Evolutionary conservation across 2,888 invertebrate genomes (phyloP).

Genomic region (Tromatobia lineatoria): DNA sequence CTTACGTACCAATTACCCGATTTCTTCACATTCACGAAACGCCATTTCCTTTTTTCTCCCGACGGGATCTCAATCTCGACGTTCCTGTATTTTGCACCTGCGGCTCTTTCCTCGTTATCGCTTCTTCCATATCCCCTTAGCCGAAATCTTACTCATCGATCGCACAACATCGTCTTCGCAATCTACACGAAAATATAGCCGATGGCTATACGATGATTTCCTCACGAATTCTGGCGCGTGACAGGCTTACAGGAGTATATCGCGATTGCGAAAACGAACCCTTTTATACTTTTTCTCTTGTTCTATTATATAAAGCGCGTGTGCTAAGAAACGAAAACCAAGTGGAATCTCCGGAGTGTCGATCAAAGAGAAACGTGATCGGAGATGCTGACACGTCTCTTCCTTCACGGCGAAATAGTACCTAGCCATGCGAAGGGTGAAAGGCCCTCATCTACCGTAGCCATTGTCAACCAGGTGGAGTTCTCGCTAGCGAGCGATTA

Average conservation of each 20-base stretch:
- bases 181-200: constrained; percentile 33
- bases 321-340: neutral
- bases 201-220: constrained; percentile 17
- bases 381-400: constrained; percentile 25
- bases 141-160: constrained; percentile 22
- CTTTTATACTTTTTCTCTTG: constrained; percentile 8
- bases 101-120: constrained; percentile 51
- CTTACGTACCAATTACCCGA: constrained; percentile 29
- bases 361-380: constrained; percentile 42
- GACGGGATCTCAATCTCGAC: constrained; percentile 43
- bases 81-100: constrained; percentile 25
- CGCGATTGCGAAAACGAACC: constrained; percentile 9
- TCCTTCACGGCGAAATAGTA: constrained; percentile 13
- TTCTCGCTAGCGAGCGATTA: constrained; percentile 27
- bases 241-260: constrained; percentile 13
- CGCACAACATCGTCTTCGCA: neutral
- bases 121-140: constrained; percentile 32
- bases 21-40: constrained; percentile 5
- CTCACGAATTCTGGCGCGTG: constrained; percentile 9
- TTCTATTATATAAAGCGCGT: neutral
- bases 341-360: constrained; percentile 5
- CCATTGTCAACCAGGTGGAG: constrained; percentile 15
- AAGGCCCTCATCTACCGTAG: neutral
- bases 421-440: constrained; percentile 4
- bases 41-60: constrained; percentile 7